These are phyloP conservation scores for Drosophila murphyi DNA, from an alignment of 1,140 invertebrate species.

Conservation along the genomic window DNA sequence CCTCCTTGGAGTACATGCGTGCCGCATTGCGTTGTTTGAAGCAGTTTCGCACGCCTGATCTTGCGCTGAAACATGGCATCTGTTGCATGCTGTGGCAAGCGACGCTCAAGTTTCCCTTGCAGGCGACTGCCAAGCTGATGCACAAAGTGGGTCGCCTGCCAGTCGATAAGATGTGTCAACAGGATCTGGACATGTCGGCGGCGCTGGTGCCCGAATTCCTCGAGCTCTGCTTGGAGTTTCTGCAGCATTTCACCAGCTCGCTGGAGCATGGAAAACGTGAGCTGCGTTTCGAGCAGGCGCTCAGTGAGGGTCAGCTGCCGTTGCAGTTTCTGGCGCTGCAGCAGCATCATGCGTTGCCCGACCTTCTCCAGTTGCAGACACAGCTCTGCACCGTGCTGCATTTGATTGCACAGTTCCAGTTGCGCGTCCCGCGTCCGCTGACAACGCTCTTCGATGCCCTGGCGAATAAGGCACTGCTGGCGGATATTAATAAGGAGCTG, in stretches of 20 bases:
- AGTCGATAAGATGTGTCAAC: conserved; percentile 91
- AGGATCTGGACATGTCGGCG: conserved; percentile 91
- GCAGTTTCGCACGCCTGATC: conserved; percentile 85
- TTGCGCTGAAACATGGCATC: conserved; percentile 89
- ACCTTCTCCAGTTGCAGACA: conserved; percentile 91
- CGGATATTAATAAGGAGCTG: conserved; percentile 85
- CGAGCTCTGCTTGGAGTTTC: conserved; percentile 88
- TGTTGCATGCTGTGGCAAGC: conserved; percentile 95
- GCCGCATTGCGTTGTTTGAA: conserved; percentile 87
- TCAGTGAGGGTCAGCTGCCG: conserved; percentile 88
- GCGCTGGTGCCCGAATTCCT: conserved; percentile 89
- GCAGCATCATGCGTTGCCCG: conserved; percentile 90
- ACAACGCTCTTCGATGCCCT: conserved; percentile 90
- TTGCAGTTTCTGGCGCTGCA: conserved; percentile 91
- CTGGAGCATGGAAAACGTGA: conserved; percentile 84
- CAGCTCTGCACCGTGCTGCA: conserved; percentile 91
- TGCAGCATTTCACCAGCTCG: conserved; percentile 88
- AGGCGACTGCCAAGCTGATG: conserved; percentile 90
- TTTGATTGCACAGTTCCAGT: conserved; percentile 91
- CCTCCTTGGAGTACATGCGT: conserved; percentile 87
- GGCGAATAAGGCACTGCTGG: conserved; percentile 86
- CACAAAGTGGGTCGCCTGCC: conserved; percentile 95
- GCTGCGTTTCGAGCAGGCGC: conserved; percentile 89
- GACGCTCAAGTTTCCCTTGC: conserved; percentile 91
- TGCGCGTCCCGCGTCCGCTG: conserved; percentile 90